Evolutionary conservation across 2,797 vertebrate genomes (phyloP).

Genomic region (Pseudopleuronectes americanus): DNA sequence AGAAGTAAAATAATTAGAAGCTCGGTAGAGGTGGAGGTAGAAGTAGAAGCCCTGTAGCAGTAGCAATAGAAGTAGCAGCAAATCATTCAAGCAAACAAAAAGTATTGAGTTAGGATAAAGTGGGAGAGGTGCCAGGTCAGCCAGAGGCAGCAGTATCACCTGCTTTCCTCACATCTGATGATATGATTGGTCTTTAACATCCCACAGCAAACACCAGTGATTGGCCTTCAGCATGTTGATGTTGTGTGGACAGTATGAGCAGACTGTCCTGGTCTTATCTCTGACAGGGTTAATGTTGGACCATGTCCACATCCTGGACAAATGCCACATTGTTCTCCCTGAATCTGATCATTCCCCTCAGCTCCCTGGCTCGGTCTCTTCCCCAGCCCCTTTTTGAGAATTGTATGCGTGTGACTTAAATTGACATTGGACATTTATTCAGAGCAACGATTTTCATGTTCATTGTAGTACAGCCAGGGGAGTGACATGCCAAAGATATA

Average conservation of each 20-base stretch:
- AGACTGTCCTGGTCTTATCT: background rate
- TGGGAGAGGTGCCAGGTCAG: too few relatives aligned
- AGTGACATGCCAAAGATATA: background rate
- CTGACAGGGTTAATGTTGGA: constrained; percentile 3
- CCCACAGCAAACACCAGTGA: too few relatives aligned
- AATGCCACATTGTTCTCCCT: background rate
- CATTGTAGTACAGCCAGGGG: background rate
- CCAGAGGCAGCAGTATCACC: background rate
- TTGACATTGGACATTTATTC: background rate
- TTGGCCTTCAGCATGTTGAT: background rate
- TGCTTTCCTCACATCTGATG: background rate
- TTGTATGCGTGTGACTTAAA: background rate
- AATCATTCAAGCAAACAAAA: too few relatives aligned
- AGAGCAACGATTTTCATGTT: background rate
- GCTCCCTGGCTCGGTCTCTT: too few relatives aligned
- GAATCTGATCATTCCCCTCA: background rate
- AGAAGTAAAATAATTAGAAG: background rate
- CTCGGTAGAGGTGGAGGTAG: background rate
- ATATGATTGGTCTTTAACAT: background rate
- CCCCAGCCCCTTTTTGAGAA: background rate
- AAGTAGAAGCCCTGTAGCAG: background rate
- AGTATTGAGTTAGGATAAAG: too few relatives aligned
- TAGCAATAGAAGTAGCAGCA: background rate
- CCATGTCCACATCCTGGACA: background rate
- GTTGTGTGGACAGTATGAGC: background rate